Conservation (phyloP, 2,888 invertebrate genomes). For the Aleiodes leptofemur region DNA sequence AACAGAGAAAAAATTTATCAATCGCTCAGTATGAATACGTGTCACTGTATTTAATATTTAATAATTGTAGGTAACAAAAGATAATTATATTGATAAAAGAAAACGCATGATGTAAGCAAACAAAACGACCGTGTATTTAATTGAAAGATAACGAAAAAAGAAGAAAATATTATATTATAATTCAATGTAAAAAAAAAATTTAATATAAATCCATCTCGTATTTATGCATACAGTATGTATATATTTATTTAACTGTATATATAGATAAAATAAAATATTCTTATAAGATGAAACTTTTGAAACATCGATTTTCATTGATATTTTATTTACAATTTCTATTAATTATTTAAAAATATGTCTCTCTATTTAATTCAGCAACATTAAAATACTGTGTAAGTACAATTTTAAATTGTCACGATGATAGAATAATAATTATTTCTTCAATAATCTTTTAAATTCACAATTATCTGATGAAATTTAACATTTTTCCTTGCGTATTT, state of each 20-base stretch:
- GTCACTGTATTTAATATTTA: slow-evolving; percentile 50
- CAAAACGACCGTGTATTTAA: slow-evolving; percentile 27
- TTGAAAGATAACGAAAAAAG: background rate
- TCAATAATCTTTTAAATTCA: background rate
- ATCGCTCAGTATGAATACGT: slow-evolving; percentile 61
- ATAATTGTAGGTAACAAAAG: slow-evolving; percentile 47
- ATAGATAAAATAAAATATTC: slow-evolving; percentile 67
- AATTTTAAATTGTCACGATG: slow-evolving; percentile 7
- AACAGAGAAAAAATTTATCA: slow-evolving; percentile 67
- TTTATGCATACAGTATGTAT: slow-evolving; percentile 42
- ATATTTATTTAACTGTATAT: slow-evolving; percentile 46
- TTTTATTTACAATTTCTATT: slow-evolving; percentile 9
- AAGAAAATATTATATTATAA: slow-evolving; percentile 25
- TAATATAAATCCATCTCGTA: slow-evolving; percentile 32
- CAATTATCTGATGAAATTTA: slow-evolving; percentile 23
- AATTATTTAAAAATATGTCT: slow-evolving; percentile 22
- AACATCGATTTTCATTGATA: background rate
- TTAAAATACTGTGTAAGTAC: slow-evolving; percentile 34
- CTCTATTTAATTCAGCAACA: slow-evolving; percentile 22
- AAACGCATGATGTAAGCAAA: slow-evolving; percentile 42
- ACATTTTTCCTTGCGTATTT: slow-evolving; percentile 26
- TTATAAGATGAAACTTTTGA: slow-evolving; percentile 59
- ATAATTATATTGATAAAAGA: slow-evolving; percentile 22
- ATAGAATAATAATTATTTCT: background rate
- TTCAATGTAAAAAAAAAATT: slow-evolving; percentile 25